Conservation (phyloP, 2,888 invertebrate genomes). For the Netelia fuscicornis region DNA sequence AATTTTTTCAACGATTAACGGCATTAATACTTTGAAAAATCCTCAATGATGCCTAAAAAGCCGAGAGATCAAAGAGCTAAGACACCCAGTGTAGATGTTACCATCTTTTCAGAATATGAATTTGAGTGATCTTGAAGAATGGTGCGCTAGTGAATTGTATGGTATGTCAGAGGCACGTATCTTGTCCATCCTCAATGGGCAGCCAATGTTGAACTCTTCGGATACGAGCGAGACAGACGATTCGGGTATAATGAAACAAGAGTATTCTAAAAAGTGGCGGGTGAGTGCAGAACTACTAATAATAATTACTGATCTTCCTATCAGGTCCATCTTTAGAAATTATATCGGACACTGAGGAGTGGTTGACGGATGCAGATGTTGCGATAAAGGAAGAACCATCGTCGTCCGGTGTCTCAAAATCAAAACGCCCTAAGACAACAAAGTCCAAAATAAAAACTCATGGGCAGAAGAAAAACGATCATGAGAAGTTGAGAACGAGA, state of each 20-base stretch:
- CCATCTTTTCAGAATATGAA: conserved; percentile 77
- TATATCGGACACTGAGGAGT: conserved; percentile 83
- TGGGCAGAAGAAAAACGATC: conserved; percentile 68
- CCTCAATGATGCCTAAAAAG: too few relatives aligned
- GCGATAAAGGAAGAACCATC: conserved; percentile 75
- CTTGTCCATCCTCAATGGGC: conserved; percentile 80
- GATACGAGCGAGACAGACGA: conserved; percentile 81
- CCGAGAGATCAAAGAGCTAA: too few relatives aligned
- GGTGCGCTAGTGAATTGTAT: conserved; percentile 81
- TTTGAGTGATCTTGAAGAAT: conserved; percentile 80
- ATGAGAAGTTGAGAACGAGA: conserved; percentile 61
- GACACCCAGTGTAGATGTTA: too few relatives aligned
- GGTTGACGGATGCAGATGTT: conserved; percentile 78
- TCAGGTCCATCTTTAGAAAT: conserved; percentile 83
- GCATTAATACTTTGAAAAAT: too few relatives aligned
- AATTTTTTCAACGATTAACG: background rate
- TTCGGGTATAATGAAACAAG: conserved; percentile 76
- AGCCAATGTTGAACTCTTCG: conserved; percentile 82
- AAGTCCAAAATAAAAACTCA: conserved; percentile 73
- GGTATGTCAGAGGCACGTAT: conserved; percentile 83
- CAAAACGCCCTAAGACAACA: conserved; percentile 53
- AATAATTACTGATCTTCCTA: conserved; percentile 15
- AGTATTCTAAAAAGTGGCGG: background rate
- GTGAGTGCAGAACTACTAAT: background rate
- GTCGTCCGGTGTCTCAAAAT: conserved; percentile 68